Base-by-base conservation (phyloP, 2,888 invertebrate species). In the Entomobrya multifasciata region DNA sequence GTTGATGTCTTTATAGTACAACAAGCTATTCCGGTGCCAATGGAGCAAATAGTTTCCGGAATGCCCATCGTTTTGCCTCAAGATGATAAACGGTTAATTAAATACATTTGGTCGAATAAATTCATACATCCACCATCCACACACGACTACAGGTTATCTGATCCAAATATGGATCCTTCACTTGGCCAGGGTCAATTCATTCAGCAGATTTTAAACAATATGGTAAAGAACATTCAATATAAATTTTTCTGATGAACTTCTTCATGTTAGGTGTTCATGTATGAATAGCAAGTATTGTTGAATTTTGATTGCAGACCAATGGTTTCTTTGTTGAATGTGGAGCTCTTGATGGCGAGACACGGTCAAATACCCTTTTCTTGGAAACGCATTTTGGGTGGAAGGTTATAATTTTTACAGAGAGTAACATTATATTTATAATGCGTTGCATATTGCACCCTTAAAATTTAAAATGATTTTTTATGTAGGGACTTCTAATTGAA, bases 331-430 rank as follows among this genome's bases (percentile, higher is more conserved):
- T 89, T 3, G 90, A 90, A 67, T 88, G 85, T 80, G 93, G 93
- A 4, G 93, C 92, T 4, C 88, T 93, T 83, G 92, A 93, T 89
- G 93, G 93, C 2, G 93, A 93, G 90, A 92, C 92, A 5, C 90
- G 92, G 4, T 93, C 93, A 13, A 93, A 93, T 88, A 92, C 92
- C 5, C 90, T 93, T 3, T 92, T 91, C 84, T 91, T 93, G 86
- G 93, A 93, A 89, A 90, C 91, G 76, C 87, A 91, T 13, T 87
- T 92, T 6, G 91, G 91, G 6, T 93, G 93, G 93, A 85, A 88
- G 80, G n/a, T n/a, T n/a, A n/a, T n/a, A n/a, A n/a, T n/a, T n/a
- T n/a, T n/a, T 17, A 36, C n/a, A n/a, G n/a, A n/a, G n/a, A n/a
- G n/a, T n/a, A n/a, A n/a, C n/a, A n/a, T n/a, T n/a, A n/a, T n/a